A percentile compares a stretch with the other conserved stretches of the same genome.
Evolutionary conservation across 2,888 invertebrate species (phyloP).

Genomic region (Seladonia tumulorum): DNA sequence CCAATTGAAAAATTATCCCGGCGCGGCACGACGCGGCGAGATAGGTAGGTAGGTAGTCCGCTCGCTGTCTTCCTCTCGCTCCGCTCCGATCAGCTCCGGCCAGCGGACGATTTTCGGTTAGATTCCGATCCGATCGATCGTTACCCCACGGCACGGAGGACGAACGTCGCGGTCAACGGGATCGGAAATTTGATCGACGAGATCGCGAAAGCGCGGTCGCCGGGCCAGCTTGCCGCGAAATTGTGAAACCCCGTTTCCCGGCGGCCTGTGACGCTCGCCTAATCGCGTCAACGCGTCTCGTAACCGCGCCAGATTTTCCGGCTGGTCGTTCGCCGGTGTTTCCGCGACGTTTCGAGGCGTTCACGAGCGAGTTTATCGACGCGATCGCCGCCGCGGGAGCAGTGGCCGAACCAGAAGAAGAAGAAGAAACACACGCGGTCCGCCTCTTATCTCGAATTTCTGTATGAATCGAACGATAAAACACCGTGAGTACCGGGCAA

Average conservation of each 20-base stretch:
- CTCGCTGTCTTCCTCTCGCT: not conserved
- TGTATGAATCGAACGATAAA: constrained; percentile 20
- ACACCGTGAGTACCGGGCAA: not conserved
- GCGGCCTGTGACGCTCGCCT: not conserved
- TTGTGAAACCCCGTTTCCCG: constrained; percentile 15
- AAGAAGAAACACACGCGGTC: constrained; percentile 16
- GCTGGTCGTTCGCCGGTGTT: not conserved
- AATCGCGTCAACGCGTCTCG: constrained; percentile 5
- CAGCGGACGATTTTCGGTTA: not conserved
- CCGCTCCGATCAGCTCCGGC: not conserved
- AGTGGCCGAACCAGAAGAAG: constrained; percentile 8
- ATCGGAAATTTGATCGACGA: constrained; percentile 11
- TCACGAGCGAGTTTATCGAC: not conserved
- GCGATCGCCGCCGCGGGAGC: constrained; percentile 17
- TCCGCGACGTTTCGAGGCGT: not conserved
- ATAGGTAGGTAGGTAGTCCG: not conserved
- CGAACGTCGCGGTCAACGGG: not conserved
- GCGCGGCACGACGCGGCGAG: not conserved
- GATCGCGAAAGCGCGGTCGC: constrained; percentile 14
- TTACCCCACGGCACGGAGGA: too few relatives aligned
- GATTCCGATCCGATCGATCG: constrained; percentile 1
- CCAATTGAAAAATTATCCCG: constrained; percentile 21
- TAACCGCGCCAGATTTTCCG: constrained; percentile 3
- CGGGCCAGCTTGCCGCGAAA: not conserved
- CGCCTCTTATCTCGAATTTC: constrained; percentile 17